Base-by-base conservation (phyloP, 2,888 invertebrate species). In the Spatulosminthurus flaviceps region DNA sequence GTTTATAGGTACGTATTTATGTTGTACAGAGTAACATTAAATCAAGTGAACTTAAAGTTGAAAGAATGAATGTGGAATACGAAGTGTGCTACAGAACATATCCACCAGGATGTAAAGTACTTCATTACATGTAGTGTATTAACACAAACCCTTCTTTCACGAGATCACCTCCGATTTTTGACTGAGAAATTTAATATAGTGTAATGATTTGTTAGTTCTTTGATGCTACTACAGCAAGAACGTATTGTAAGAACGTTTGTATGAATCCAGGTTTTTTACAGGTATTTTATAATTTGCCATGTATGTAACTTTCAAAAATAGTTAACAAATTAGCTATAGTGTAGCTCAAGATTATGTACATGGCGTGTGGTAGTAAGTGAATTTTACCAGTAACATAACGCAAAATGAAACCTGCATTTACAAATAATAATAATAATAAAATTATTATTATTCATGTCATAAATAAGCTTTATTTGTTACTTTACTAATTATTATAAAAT, bases 251-350 rank as follows among this genome's bases (percentile, higher is more conserved):
- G 51, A 5, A 51, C 34, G 1, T 51, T 51, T 51, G 1, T 51
- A 16, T n/a, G 51, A n/a, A 51, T 51, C 5, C 51, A 51, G n/a
- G 19, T 51, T n/a, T n/a, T n/a, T n/a, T 51, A 51, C 4, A 34
- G 16, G 51, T 51, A 51, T 51, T 51, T 51, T 51, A 51, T 51
- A 16, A 51, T 51, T 51, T 51, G 51, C 51, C 51, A 51, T 51
- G 41, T 41, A 41, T 41, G 51, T 51, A 51, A 51, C 51, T 2
- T 51, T 51, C 51, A 51, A 19, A 19, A 51, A n/a, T 51, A 51
- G 51, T 51, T 13, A 9, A 19, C 2, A 51, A 16, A 19, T n/a
- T 51, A 51, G n/a, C 51, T 51, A 51, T 51, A 51, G 51, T 51
- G 51, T 51, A 51, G n/a, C 19, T 51, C n/a, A 51, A 2, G n/a